These are phyloP conservation scores for Eulemur coronatus DNA, from an alignment of 2,797 vertebrate genomes.

Conservation along the genomic window DNA sequence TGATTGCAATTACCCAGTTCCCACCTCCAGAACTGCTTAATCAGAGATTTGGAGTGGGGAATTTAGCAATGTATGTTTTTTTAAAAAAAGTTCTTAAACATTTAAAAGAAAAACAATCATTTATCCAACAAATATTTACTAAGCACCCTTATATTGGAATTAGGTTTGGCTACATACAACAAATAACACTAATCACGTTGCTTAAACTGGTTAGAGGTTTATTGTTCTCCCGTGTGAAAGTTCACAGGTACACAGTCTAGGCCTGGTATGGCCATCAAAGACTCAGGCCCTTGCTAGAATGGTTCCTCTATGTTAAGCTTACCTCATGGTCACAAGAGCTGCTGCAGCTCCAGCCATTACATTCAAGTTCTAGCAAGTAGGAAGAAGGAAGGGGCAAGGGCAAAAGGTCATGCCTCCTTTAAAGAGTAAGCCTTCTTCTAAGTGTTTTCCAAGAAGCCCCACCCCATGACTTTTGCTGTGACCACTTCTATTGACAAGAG, in stretches of 20 bases:
- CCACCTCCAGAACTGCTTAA: neutral
- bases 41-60: neutral
- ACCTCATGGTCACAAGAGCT: neutral
- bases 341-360: neutral
- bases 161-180: neutral
- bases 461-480: neutral
- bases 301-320: neutral
- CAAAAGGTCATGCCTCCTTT: neutral
- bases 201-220: neutral
- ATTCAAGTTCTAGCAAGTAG: neutral
- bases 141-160: neutral
- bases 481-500: neutral
- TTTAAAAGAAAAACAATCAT: neutral
- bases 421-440: neutral
- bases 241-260: neutral
- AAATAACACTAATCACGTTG: neutral
- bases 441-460: neutral
- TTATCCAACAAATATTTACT: neutral
- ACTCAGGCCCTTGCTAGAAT: neutral
- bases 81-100: too few relatives aligned
- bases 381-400: neutral
- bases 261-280: neutral
- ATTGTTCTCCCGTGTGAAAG: neutral
- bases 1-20: neutral
- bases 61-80: neutral